phyloP scores from a whole-genome alignment of 2,888 invertebrate species.

The Drosophila gaucha region DNA sequence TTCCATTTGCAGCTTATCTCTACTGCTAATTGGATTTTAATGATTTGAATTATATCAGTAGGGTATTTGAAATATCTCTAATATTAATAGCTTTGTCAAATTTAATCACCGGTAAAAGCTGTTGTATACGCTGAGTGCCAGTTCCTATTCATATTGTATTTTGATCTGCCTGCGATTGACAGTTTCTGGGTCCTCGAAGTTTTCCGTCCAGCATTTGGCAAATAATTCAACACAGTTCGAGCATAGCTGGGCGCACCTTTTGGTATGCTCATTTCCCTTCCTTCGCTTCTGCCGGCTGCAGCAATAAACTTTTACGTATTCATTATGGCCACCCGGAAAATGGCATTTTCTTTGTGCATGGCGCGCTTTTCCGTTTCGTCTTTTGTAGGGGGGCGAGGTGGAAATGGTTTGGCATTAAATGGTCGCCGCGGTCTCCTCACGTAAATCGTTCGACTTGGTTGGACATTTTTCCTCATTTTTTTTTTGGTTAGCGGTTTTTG shows the following conservation, averaged over 20 bases:
- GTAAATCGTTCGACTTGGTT: slow-evolving; percentile 66
- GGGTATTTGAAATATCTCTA: slow-evolving; percentile 24
- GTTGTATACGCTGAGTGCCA: slow-evolving; percentile 5
- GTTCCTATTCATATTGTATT: slow-evolving; percentile 34
- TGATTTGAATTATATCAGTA: slow-evolving; percentile 42
- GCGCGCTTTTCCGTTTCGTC: slow-evolving; percentile 58
- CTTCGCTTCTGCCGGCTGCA: slow-evolving; percentile 12
- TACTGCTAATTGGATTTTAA: slow-evolving; percentile 55
- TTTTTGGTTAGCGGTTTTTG: slow-evolving; percentile 43
- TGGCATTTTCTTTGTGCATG: slow-evolving; percentile 72
- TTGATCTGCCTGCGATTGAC: slow-evolving; percentile 59
- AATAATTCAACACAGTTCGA: slow-evolving; percentile 48
- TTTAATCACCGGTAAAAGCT: slow-evolving; percentile 38
- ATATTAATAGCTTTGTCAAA: slow-evolving; percentile 34
- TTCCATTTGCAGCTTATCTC: slow-evolving; percentile 18
- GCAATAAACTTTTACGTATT: slow-evolving; percentile 79
- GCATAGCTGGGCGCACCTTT: slow-evolving; percentile 39
- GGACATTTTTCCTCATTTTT: slow-evolving; percentile 38
- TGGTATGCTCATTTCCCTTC: slow-evolving; percentile 31
- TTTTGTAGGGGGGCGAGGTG: slow-evolving; percentile 17
- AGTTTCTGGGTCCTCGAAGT: slow-evolving; percentile 41
- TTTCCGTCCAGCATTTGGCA: slow-evolving; percentile 29
- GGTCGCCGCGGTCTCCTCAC: slow-evolving; percentile 71
- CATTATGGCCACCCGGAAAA: slow-evolving; percentile 74
- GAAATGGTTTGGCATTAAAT: slow-evolving; percentile 61